phyloP scores from a whole-genome alignment of 2,113 vertebrate species.

The Tricholaema leucomelas region DNA sequence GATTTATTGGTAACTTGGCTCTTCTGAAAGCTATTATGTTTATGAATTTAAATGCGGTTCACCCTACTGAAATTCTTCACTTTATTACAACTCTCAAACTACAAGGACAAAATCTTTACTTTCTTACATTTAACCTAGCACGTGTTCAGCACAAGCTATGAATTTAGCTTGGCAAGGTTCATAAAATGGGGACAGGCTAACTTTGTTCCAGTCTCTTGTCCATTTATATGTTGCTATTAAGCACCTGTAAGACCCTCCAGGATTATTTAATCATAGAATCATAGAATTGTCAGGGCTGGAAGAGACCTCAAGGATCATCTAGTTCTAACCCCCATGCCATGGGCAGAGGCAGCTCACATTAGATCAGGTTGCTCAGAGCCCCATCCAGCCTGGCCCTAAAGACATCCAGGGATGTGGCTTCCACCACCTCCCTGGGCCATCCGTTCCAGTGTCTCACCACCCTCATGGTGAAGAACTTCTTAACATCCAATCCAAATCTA shows the following conservation, averaged over 20 bases:
- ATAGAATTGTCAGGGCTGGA: too few relatives aligned
- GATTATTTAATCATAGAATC: neutral
- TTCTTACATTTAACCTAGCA: neutral
- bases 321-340: too few relatives aligned
- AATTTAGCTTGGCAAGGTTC: neutral
- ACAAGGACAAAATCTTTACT: neutral
- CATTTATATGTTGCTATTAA: neutral
- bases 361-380: too few relatives aligned
- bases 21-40: neutral
- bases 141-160: neutral
- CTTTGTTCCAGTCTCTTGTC: neutral
- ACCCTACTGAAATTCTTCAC: neutral
- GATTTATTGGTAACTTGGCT: neutral
- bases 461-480: too few relatives aligned
- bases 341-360: too few relatives aligned
- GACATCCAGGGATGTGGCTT: too few relatives aligned
- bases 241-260: neutral
- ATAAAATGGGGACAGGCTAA: rapidly evolving
- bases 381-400: too few relatives aligned
- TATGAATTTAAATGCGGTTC: neutral
- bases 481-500: too few relatives aligned
- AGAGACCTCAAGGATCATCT: too few relatives aligned
- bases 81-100: neutral
- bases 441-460: too few relatives aligned
- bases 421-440: too few relatives aligned